Percentiles rank a stretch among this genome's conserved stretches.
Evolutionary conservation across 2,113 vertebrate genomes (phyloP).

Genomic region (Rynchops niger): DNA sequence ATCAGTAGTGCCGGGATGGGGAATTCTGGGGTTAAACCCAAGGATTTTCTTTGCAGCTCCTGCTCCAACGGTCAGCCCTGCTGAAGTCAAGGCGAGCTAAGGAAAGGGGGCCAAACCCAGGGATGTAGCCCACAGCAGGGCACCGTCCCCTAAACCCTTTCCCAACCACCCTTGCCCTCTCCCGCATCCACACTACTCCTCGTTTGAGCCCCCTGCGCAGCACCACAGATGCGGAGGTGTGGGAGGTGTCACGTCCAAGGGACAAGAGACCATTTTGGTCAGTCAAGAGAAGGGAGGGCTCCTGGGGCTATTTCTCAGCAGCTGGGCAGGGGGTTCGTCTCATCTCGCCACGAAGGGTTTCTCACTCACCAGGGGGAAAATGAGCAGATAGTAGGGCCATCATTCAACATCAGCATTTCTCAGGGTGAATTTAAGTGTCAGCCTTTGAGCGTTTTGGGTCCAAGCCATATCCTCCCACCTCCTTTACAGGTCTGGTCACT

Average conservation of each 20-base stretch:
- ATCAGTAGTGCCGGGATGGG: not conserved
- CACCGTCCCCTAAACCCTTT: not conserved
- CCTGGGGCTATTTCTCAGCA: not conserved
- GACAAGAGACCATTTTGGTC: not conserved
- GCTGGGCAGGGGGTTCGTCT: not conserved
- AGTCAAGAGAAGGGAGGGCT: not conserved
- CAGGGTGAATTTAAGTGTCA: not conserved
- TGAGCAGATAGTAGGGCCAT: not conserved
- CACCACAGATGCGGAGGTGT: not conserved
- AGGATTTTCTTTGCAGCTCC: not conserved
- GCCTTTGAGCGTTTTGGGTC: not conserved
- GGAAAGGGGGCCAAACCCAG: accelerated
- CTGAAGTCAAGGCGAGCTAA: not conserved
- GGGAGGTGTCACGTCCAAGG: not conserved
- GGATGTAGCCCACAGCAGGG: not conserved
- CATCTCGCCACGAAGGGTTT: not conserved
- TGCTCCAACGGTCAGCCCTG: not conserved
- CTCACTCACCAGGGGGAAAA: not conserved
- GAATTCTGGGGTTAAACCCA: not conserved
- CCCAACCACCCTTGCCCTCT: not conserved
- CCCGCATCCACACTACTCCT: not conserved
- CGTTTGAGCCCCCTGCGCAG: accelerated
- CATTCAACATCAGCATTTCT: not conserved
- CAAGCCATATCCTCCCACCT: not conserved
- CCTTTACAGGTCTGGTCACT: not conserved